Evolutionary conservation across 2,888 invertebrate genomes (phyloP).

Genomic region (Anarsia innoxiella): DNA sequence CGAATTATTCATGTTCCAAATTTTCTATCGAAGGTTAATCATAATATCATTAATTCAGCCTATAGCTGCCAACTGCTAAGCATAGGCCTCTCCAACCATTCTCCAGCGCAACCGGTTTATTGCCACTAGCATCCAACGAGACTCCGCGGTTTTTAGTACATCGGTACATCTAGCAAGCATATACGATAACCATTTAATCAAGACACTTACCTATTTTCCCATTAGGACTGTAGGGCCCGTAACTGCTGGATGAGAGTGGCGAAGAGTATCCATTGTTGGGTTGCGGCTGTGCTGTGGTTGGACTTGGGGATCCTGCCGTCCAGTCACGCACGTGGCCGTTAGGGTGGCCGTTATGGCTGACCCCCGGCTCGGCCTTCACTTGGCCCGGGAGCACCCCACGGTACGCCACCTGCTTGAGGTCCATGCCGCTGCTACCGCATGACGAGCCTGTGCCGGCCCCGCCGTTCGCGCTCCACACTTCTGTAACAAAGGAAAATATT

Average conservation of each 20-base stretch:
- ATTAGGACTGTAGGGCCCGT: constrained; percentile 92
- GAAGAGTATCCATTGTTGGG: constrained; percentile 88
- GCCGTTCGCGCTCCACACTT: constrained; percentile 73
- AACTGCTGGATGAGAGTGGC: constrained; percentile 90
- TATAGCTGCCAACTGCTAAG: too few species aligned
- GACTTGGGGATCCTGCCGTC: constrained; percentile 78
- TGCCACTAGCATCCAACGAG: too few species aligned
- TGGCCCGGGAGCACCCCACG: constrained; percentile 67
- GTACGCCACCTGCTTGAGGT: constrained; percentile 78
- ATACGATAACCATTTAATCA: too few species aligned
- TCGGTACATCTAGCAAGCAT: too few species aligned
- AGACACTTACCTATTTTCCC: constrained; percentile 88
- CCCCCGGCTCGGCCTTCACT: constrained; percentile 68
- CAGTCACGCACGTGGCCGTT: constrained; percentile 69
- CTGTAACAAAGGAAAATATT: constrained; percentile 29
- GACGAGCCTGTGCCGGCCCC: constrained; percentile 69
- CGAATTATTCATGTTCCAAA: too few species aligned
- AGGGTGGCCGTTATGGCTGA: constrained; percentile 68
- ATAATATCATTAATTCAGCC: too few species aligned
- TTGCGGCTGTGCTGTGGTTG: constrained; percentile 77
- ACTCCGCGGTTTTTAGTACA: too few species aligned
- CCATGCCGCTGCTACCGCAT: constrained; percentile 77
- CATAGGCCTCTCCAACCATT: too few species aligned
- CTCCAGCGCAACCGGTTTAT: too few species aligned
- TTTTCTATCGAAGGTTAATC: too few species aligned